Evolutionary conservation across 53 echinoderm and acorn worm species (phyloP).

Genomic region (Arbacia lixula): DNA sequence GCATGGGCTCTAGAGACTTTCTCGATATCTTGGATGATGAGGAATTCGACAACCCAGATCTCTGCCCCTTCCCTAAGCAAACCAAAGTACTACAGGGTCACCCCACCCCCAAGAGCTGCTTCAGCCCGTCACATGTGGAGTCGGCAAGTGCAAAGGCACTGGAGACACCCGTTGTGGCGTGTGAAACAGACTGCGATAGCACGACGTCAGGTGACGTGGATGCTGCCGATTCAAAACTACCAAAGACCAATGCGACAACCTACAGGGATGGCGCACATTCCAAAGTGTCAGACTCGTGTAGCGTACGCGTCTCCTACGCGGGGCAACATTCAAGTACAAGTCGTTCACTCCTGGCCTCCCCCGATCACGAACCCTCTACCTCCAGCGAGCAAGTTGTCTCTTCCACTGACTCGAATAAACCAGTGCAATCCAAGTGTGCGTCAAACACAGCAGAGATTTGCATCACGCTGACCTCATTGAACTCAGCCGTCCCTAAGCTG

Average conservation of each 20-base stretch:
- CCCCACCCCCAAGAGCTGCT: neutral
- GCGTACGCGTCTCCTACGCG: neutral
- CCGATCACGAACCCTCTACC: conserved; percentile 36
- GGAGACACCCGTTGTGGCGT: neutral
- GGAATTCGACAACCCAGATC: conserved; percentile 36
- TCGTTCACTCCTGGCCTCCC: neutral
- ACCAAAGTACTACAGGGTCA: conserved; percentile 54
- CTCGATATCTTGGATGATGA: conserved; percentile 59
- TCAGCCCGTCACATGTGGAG: conserved; percentile 41
- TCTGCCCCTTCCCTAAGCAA: conserved; percentile 38
- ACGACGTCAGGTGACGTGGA: conserved; percentile 13
- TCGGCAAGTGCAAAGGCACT: neutral
- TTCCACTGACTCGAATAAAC: neutral
- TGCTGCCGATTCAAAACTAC: conserved; percentile 1
- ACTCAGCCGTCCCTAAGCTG: neutral
- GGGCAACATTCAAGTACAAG: neutral
- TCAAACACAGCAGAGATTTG: conserved; percentile 27
- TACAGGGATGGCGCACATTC: conserved; percentile 27
- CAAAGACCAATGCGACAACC: conserved; percentile 29
- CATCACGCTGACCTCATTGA: conserved; percentile 31
- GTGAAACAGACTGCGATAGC: conserved; percentile 37
- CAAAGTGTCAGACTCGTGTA: conserved; percentile 41
- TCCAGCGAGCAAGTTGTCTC: conserved; percentile 8
- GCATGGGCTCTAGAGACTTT: conserved; percentile 48
- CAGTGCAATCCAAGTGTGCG: conserved; percentile 47